Evolutionary conservation across 2,888 invertebrate species (phyloP), one percentile per base, ranked within the genome.

Genomic region (Nemoura dubitans): DNA sequence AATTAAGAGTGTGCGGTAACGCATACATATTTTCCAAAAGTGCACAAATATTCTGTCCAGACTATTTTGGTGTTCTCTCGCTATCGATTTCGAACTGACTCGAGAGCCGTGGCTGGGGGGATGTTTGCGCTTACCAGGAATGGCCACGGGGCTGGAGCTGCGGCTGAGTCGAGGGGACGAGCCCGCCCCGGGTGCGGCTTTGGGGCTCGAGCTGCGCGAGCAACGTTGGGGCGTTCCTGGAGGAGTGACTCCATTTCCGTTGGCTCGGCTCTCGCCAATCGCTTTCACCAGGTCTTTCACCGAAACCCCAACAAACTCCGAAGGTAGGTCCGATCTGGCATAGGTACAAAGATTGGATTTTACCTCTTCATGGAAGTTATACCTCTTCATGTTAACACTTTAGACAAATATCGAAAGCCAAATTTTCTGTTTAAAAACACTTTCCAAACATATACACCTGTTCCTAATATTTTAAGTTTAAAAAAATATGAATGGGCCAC

Each of bases 211-310:
- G 89, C 93, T 93, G 85, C 93, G 91, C 91, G 87, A 88, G n/a
- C 76, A 82, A 25, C 88, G 86, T 78, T 85, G 87, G 88, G 89
- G 82, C 0, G 95, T 95, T 83, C 94, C 94, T 2, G 95, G 95
- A 6, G 95, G 95, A 0, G 95, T 96, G 0, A 94, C 93, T 43
- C 95, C 95, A 91, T 96, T 96, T 0, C 96, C 96, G 92, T 96
- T 97, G n/a, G 95, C 95, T 83, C 95, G 93, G 87, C 94, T 94
- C 90, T 96, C 96, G 0, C 95, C 95, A 90, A 96, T 94, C 0
- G 94, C 95, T 89, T 95, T 95, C 2, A 96, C 95, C 86, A 96
- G 91, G 88, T 96, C 96, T 88, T 95, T 94, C 21, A 96, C 96
- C 0, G 95, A 95, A 0, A 95, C 94, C 0, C 94, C 94, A 26